Conservation (phyloP, 2,888 invertebrate genomes). For the Cephus pygmeus region DNA sequence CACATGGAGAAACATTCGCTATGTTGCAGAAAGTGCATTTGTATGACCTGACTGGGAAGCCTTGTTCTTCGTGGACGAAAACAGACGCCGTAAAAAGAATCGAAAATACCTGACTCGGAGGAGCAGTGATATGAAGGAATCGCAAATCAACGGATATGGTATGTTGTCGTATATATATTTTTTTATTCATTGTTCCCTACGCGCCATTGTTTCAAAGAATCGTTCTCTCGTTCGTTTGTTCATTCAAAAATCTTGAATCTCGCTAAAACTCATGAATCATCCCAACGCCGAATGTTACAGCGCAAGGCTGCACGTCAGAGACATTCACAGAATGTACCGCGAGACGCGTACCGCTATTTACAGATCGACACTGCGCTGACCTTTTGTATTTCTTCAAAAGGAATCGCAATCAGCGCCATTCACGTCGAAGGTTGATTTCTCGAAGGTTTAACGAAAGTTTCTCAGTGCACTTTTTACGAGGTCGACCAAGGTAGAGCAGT, state of each 20-base stretch:
- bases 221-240: neutral
- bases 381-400: neutral
- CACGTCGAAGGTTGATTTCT: neutral
- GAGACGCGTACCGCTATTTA: neutral
- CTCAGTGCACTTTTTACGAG: neutral
- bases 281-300: neutral
- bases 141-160: constrained; percentile 56
- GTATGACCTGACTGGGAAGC: neutral
- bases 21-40: neutral
- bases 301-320: neutral
- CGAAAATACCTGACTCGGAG: constrained; percentile 29
- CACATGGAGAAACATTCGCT: neutral
- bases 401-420: neutral
- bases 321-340: neutral
- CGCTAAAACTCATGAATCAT: neutral
- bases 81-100: neutral
- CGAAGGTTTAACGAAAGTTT: neutral
- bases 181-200: neutral
- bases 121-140: constrained; percentile 58
- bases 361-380: neutral
- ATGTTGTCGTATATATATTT: constrained; percentile 28
- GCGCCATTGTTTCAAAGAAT: neutral
- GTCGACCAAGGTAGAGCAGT: neutral
- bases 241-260: neutral
- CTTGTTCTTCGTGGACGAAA: neutral